Evolutionary conservation across 2,888 invertebrate genomes (phyloP), one percentile per base, ranked within the genome.

Genomic region (Aradus depressus): DNA sequence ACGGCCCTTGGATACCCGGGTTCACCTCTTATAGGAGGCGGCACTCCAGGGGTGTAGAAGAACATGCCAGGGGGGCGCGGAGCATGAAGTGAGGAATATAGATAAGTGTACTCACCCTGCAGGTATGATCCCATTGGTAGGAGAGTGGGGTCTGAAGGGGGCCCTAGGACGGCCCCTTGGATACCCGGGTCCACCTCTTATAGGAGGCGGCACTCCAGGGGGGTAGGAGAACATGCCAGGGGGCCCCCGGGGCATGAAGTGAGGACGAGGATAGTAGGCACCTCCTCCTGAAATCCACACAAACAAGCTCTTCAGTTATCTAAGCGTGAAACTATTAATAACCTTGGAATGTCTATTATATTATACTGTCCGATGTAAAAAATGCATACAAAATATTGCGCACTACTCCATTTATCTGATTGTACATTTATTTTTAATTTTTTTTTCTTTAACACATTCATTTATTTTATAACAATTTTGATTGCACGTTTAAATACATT

Each of bases 1-100:
- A n/a, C 49, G 39, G 14, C 41, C 41, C 49, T 39, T n/a, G 12
- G 4, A 3, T 44, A 21, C 1, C 10, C 25, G 5, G 22, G 41
- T 16, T 18, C 37, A 10, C 44, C 44, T 14, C 47, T 35, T 26
- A 47, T 25, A 14, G 23, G 35, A 2, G 38, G 38, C 1, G 37
- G 47, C n/a, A 50, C 53, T 26, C 53, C 53, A 10, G 56, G 56
- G 12, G 56, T 51, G 35, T 37, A 56, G 3, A 50, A 14, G 8
- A 35, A 44, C 14, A 5, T 12, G 25, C 37, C 26, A 18, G 45
- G 45, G n/a, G 38, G 37, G 23, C 3, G 3, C 47, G 25, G n/a
- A 26, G 42, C 47, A 35, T 34, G 25, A 26, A 38, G 21, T 47
- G 38, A 4, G 47, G 47, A 22, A n/a, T n/a, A n/a, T n/a, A n/a